phyloP scores from a whole-genome alignment of 2,888 invertebrate species.

The Hydriomena furcata region DNA sequence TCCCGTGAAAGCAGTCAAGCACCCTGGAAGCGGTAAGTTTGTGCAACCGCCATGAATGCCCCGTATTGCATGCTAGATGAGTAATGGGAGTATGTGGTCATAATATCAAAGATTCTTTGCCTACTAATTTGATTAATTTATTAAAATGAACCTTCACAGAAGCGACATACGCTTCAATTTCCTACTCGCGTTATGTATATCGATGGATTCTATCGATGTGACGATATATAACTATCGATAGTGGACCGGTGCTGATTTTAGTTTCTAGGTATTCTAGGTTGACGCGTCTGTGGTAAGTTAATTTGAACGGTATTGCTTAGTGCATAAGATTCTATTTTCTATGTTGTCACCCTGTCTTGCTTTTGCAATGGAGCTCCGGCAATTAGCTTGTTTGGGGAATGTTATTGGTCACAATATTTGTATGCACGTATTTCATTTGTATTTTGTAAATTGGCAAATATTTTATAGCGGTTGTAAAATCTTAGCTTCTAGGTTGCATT shows the following conservation, averaged over 20 bases:
- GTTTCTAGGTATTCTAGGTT: slow-evolving; percentile 17
- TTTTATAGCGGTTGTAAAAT: neutral
- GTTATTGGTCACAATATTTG: slow-evolving; percentile 27
- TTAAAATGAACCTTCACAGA: slow-evolving; percentile 43
- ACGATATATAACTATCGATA: no score
- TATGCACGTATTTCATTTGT: slow-evolving; percentile 30
- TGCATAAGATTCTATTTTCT: slow-evolving; percentile 33
- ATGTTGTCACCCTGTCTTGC: slow-evolving; percentile 68
- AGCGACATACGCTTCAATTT: slow-evolving; percentile 56
- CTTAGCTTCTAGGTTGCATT: neutral
- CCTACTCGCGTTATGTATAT: slow-evolving; percentile 41
- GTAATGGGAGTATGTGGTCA: slow-evolving; percentile 82
- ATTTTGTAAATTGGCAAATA: slow-evolving; percentile 26
- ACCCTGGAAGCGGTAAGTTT: slow-evolving; percentile 87
- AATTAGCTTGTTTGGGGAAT: slow-evolving; percentile 27
- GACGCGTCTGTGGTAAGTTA: slow-evolving; percentile 50
- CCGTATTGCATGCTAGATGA: slow-evolving; percentile 68
- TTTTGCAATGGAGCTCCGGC: slow-evolving; percentile 46
- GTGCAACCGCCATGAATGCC: slow-evolving; percentile 23
- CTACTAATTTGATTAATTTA: slow-evolving; percentile 50
- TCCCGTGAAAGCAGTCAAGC: slow-evolving; percentile 93
- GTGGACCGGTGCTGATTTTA: slow-evolving; percentile 27
- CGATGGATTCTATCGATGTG: no score
- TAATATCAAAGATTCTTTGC: slow-evolving; percentile 75
- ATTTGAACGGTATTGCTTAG: slow-evolving; percentile 44